Evolutionary conservation across 2,888 invertebrate species (phyloP).

Genomic region (Phengaris alcon): DNA sequence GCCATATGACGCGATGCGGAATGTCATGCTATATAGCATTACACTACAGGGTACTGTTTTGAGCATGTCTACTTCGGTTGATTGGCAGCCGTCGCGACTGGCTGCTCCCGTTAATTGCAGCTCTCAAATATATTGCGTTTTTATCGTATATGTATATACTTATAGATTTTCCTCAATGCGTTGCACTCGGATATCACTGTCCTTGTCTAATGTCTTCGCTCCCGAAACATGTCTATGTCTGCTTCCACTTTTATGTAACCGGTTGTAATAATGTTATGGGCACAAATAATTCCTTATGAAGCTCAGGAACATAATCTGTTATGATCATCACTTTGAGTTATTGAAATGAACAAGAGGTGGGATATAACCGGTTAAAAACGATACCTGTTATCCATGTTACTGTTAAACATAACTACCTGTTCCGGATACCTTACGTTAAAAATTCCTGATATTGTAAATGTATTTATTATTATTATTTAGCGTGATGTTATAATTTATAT

Average conservation of each 20-base stretch:
- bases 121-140: conserved; percentile 38
- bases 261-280: background rate
- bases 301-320: background rate
- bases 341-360: background rate
- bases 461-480: too few species aligned
- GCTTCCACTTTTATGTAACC: conserved; percentile 29
- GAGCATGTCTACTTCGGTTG: background rate
- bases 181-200: conserved; percentile 48
- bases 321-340: background rate
- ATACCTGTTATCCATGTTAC: too few species aligned
- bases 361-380: too few species aligned
- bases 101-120: conserved; percentile 36
- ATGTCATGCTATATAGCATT: too few species aligned
- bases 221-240: conserved; percentile 34
- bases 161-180: conserved; percentile 60
- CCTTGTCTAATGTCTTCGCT: conserved; percentile 43
- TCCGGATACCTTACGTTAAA: too few species aligned
- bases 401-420: too few species aligned
- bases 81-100: conserved; percentile 26
- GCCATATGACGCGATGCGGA: too few species aligned
- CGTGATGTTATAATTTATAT: too few species aligned
- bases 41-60: too few species aligned
- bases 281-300: background rate
- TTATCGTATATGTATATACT: conserved; percentile 43
- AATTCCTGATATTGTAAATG: too few species aligned